Evolutionary conservation across 2,888 invertebrate genomes (phyloP).

Genomic region (Drosophila multiciliata): DNA sequence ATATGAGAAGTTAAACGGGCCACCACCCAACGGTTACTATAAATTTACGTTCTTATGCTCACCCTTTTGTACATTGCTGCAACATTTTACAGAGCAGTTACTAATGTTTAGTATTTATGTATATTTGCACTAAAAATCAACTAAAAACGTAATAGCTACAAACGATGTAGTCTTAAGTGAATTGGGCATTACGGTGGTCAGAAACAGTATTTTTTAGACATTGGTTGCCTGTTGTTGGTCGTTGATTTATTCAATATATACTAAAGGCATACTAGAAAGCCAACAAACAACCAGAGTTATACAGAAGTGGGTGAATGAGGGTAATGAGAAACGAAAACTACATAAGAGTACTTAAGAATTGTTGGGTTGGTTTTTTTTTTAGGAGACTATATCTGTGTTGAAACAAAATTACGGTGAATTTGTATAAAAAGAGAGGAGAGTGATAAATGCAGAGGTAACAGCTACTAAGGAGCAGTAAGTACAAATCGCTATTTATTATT

Average conservation of each 20-base stretch:
- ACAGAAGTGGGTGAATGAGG: slow-evolving; percentile 67
- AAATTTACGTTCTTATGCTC: slow-evolving; percentile 36
- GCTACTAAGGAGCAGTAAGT: slow-evolving; percentile 61
- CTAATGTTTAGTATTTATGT: slow-evolving; percentile 68
- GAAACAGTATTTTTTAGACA: slow-evolving; percentile 21
- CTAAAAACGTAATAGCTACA: slow-evolving; percentile 25
- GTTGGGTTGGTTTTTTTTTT: slow-evolving; percentile 35
- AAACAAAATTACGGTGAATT: slow-evolving; percentile 74
- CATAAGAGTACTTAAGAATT: slow-evolving; percentile 52
- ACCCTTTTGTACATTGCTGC: slow-evolving; percentile 57
- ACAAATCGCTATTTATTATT: slow-evolving; percentile 51
- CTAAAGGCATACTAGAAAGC: slow-evolving; percentile 51
- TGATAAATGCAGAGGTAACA: slow-evolving; percentile 66
- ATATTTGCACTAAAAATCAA: slow-evolving; percentile 55
- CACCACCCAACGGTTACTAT: slow-evolving; percentile 68
- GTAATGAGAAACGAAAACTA: slow-evolving; percentile 70
- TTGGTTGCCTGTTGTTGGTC: slow-evolving; percentile 30
- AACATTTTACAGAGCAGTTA: slow-evolving; percentile 75
- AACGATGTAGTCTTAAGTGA: slow-evolving; percentile 42
- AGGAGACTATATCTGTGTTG: slow-evolving; percentile 63
- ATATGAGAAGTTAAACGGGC: slow-evolving; percentile 50
- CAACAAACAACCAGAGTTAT: slow-evolving; percentile 67
- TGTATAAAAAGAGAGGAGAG: slow-evolving; percentile 59
- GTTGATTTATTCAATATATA: slow-evolving; percentile 31
- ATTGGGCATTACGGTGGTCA: slow-evolving; percentile 36